phyloP scores from a whole-genome alignment of 2,797 vertebrate genomes.

The Clangula hyemalis region DNA sequence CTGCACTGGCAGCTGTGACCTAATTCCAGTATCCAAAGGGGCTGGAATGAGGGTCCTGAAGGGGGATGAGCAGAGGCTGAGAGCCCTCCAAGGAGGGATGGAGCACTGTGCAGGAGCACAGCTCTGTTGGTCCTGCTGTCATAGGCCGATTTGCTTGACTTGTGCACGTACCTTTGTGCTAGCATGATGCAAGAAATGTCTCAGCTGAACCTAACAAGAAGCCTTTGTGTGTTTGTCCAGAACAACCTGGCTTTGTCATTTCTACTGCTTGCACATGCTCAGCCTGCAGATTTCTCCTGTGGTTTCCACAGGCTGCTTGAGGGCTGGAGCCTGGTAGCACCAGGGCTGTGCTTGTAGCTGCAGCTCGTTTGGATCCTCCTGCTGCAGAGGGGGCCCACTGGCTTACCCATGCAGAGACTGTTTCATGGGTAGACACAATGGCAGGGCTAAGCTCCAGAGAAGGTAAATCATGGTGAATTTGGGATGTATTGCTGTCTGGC shows the following conservation, averaged over 20 bases:
- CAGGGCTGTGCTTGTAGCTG: neutral
- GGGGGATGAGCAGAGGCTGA: neutral
- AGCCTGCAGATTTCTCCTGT: neutral
- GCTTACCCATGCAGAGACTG: neutral
- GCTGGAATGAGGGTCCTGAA: neutral
- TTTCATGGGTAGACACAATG: accelerated
- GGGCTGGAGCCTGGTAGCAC: neutral
- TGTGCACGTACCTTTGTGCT: accelerated
- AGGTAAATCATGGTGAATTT: accelerated
- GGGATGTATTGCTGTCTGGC: neutral
- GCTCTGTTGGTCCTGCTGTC: neutral
- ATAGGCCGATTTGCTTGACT: neutral
- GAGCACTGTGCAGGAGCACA: accelerated
- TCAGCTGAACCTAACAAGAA: neutral
- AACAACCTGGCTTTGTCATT: neutral
- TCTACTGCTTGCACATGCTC: neutral
- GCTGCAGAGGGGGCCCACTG: neutral
- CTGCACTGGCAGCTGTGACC: neutral
- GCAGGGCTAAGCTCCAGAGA: accelerated
- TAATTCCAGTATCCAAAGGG: neutral
- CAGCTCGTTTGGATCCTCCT: neutral
- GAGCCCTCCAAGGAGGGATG: neutral
- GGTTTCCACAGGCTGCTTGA: neutral
- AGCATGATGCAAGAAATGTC: neutral
- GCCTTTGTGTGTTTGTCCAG: neutral